A percentile compares a stretch with the other conserved stretches of the same genome.
Evolutionary conservation across 2,113 vertebrate species (phyloP).

Genomic region (Xiphias gladius): DNA sequence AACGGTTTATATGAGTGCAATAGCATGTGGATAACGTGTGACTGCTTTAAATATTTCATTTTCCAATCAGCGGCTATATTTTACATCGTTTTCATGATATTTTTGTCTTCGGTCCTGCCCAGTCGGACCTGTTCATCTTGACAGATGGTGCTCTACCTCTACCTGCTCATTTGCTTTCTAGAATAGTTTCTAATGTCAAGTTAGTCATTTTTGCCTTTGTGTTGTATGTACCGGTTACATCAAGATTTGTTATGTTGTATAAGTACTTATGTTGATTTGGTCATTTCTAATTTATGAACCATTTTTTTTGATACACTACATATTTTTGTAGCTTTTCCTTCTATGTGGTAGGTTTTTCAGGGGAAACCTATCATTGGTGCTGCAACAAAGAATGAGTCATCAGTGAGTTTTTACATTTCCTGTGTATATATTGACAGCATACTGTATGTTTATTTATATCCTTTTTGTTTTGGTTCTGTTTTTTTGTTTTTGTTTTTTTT

Average conservation of each 20-base stretch:
- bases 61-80: conserved; percentile 75
- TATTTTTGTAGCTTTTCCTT: conserved; percentile 81
- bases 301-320: conserved; percentile 82
- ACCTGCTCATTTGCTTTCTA: conserved; percentile 84
- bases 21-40: conserved; percentile 85
- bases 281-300: conserved; percentile 95
- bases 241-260: conserved; percentile 87
- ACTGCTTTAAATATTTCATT: conserved; percentile 77
- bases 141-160: conserved; percentile 96
- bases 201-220: conserved; percentile 79
- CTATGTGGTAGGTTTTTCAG: conserved; percentile 82
- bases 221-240: conserved; percentile 97
- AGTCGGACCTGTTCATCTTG: conserved; percentile 86
- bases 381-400: conserved; percentile 80
- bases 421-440: conserved; percentile 94
- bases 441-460: conserved; percentile 87
- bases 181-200: conserved; percentile 85
- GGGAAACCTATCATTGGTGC: conserved; percentile 85
- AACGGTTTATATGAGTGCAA: conserved; percentile 87
- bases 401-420: conserved; percentile 76
- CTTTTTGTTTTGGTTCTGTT: too few species aligned
- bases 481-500: conserved; percentile 52
- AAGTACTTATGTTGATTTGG: conserved; percentile 87
- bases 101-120: conserved; percentile 81
- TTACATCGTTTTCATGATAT: conserved; percentile 79